Conservation (phyloP, 2,888 invertebrate genomes). For the Thereva unica region DNA sequence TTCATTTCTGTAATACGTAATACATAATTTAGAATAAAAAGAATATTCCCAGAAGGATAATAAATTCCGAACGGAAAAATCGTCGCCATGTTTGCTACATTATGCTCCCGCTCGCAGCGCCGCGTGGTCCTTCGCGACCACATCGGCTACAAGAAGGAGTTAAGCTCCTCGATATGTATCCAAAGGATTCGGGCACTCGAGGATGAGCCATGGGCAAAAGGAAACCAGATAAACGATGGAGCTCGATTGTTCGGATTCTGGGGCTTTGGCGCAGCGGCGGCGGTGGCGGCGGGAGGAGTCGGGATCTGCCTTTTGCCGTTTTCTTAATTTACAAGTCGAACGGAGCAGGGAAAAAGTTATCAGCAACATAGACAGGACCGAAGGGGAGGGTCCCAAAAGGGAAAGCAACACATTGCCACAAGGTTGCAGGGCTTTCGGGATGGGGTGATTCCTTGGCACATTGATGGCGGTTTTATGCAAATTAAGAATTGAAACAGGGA, state of each 20-base stretch:
- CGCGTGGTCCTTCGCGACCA: constrained; percentile 17
- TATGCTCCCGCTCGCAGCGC: background rate
- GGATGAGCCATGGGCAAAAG: constrained; percentile 9
- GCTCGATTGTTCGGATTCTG: constrained; percentile 27
- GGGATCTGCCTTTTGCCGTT: background rate
- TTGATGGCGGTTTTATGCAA: constrained; percentile 35
- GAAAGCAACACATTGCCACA: constrained; percentile 21
- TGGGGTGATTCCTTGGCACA: constrained; percentile 10
- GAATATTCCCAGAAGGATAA: constrained; percentile 38
- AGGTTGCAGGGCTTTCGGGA: background rate
- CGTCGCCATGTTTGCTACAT: constrained; percentile 37
- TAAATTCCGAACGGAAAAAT: constrained; percentile 40
- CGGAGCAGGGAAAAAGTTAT: constrained; percentile 20
- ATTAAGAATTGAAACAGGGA: constrained; percentile 8
- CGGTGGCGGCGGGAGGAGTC: background rate
- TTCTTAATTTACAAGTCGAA: constrained; percentile 28
- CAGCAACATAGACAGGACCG: constrained; percentile 3
- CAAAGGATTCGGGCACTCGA: background rate
- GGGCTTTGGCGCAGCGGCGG: background rate
- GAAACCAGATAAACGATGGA: constrained; percentile 23
- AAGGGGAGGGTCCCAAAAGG: background rate
- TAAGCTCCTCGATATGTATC: background rate
- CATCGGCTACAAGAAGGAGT: background rate
- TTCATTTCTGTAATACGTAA: constrained; percentile 39
- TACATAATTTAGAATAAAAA: constrained; percentile 41